Evolutionary conservation across 2,888 invertebrate genomes (phyloP).

Genomic region (Panorpa germanica): DNA sequence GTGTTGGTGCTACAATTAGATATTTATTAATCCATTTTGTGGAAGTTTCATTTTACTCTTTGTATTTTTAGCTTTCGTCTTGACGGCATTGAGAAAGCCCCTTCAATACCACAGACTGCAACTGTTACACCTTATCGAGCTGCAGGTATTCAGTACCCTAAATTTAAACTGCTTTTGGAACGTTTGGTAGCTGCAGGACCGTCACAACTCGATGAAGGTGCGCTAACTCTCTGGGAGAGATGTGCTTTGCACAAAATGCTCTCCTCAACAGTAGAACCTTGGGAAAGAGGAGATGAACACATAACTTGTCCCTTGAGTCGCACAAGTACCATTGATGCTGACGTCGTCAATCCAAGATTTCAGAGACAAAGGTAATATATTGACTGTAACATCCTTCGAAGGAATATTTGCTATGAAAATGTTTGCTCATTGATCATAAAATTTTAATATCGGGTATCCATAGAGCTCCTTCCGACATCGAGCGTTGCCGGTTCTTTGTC

Average conservation of each 20-base stretch:
- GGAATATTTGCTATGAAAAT: too few species aligned
- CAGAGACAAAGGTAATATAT: too few species aligned
- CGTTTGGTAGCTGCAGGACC: constrained; percentile 31
- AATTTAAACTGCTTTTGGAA: constrained; percentile 36
- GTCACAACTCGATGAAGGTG: constrained; percentile 17
- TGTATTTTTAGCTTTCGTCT: constrained; percentile 28
- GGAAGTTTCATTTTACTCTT: constrained; percentile 2
- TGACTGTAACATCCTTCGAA: too few species aligned
- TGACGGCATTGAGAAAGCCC: constrained; percentile 36
- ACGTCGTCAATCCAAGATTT: too few species aligned
- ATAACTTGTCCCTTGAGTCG: constrained; percentile 27
- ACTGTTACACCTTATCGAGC: constrained; percentile 35
- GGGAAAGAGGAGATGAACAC: constrained; percentile 38
- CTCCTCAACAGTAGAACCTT: constrained; percentile 34
- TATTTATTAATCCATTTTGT: constrained; percentile 1
- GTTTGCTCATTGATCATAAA: too few species aligned
- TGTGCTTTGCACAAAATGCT: constrained; percentile 34
- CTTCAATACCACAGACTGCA: constrained; percentile 24
- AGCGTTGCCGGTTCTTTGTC: too few species aligned
- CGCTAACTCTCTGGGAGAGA: constrained; percentile 25
- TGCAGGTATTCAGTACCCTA: constrained; percentile 35
- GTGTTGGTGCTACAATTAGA: too few species aligned
- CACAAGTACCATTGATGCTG: too few species aligned
- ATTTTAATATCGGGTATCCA: too few species aligned
- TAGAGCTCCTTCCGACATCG: too few species aligned